Conservation (phyloP, 1,140 invertebrate genomes). For the Lordiphosa clarofinis region DNA sequence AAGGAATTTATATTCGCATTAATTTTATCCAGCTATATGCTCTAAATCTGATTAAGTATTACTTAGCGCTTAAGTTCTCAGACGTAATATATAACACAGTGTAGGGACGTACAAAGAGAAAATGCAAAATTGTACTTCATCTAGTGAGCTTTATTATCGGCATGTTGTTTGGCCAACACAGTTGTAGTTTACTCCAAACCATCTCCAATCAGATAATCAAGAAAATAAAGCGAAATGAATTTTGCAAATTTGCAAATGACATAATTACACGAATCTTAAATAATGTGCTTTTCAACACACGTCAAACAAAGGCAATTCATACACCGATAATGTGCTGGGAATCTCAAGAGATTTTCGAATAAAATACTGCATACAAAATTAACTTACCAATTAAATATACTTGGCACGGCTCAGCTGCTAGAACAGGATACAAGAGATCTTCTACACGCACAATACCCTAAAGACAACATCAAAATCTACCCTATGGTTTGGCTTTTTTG, state of each 20-base stretch:
- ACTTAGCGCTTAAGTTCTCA: constrained; percentile 61
- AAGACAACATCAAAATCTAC: too few relatives aligned
- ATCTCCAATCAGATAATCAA: constrained; percentile 23
- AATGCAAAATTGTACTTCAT: constrained; percentile 24
- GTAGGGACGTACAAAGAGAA: constrained; percentile 25
- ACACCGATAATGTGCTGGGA: too few relatives aligned
- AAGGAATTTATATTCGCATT: constrained; percentile 41
- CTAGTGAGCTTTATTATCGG: constrained; percentile 25
- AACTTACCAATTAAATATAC: too few relatives aligned
- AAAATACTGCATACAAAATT: background rate
- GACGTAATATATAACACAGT: constrained; percentile 17
- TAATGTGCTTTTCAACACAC: too few relatives aligned
- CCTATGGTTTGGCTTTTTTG: too few relatives aligned
- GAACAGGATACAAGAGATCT: too few relatives aligned
- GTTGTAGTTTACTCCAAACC: background rate
- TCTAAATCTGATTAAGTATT: constrained; percentile 71
- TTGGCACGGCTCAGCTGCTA: too few relatives aligned
- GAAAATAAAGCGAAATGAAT: constrained; percentile 29
- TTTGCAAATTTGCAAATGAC: constrained; percentile 17
- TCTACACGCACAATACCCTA: too few relatives aligned
- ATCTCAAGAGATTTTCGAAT: too few relatives aligned
- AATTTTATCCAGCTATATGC: constrained; percentile 19
- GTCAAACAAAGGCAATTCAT: too few relatives aligned
- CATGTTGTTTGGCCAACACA: constrained; percentile 27
- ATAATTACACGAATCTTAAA: too few relatives aligned